Conservation (phyloP, 2,797 vertebrate species). For the Atherinosoma microstoma region DNA sequence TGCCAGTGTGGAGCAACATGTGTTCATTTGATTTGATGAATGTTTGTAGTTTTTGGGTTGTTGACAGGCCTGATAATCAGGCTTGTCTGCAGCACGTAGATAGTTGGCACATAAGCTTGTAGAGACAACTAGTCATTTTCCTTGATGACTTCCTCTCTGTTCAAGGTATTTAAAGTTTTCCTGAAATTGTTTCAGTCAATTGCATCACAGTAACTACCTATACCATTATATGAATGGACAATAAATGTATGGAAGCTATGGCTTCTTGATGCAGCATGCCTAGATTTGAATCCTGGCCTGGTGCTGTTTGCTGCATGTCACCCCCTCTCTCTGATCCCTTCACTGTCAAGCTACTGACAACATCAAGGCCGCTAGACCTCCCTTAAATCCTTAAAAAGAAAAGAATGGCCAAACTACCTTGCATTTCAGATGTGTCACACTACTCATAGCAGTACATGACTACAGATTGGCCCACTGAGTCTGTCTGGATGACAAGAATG, state of each 20-base stretch:
- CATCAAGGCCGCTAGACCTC: too few species aligned
- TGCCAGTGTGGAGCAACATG: conserved; percentile 14
- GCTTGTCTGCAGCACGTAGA: conserved; percentile 20
- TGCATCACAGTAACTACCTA: background rate
- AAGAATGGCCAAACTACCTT: conserved; percentile 25
- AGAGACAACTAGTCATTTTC: background rate
- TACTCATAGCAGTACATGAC: conserved; percentile 45
- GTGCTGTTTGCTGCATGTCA: background rate
- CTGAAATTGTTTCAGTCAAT: conserved; percentile 19
- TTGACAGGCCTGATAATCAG: conserved; percentile 5
- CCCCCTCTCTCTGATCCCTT: background rate
- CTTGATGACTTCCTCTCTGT: conserved; percentile 7
- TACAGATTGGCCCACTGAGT: conserved; percentile 58
- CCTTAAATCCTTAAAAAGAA: background rate
- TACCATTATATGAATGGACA: conserved; percentile 14
- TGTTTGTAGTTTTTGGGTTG: conserved; percentile 10
- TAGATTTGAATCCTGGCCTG: background rate
- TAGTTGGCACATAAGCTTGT: conserved; percentile 9
- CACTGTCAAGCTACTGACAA: background rate
- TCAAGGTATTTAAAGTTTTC: conserved; percentile 22
- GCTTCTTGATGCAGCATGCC: background rate
- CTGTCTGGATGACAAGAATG: conserved; percentile 63
- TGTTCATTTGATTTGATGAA: conserved; percentile 23
- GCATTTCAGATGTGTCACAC: conserved; percentile 40
- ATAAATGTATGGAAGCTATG: background rate